A percentile compares a stretch with the other conserved stretches of the same genome.
phyloP scores from a whole-genome alignment of 2,113 vertebrate species.

The Amblyornis subalaris region DNA sequence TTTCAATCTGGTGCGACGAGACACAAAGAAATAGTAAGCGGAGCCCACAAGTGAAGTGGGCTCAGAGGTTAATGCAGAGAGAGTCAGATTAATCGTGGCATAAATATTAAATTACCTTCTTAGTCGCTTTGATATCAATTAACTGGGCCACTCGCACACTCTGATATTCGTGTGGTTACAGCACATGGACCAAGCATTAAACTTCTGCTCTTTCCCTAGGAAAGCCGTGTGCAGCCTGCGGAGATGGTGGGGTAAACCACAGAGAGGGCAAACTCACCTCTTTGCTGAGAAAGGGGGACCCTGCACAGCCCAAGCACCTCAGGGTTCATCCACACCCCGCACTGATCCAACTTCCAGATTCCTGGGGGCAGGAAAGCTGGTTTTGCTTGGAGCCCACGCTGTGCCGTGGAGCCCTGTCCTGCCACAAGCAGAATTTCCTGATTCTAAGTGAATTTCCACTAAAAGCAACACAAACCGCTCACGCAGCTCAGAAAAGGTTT shows the following conservation, averaged over 20 bases:
- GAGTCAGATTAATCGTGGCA: neutral
- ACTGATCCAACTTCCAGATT: neutral
- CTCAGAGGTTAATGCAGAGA: neutral
- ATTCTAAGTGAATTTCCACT: neutral
- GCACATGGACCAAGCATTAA: neutral
- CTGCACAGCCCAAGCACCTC: neutral
- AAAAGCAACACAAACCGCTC: neutral
- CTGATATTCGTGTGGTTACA: neutral
- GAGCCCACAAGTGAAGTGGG: neutral
- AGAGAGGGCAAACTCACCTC: neutral
- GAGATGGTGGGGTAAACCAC: neutral
- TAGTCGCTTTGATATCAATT: neutral
- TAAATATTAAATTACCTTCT: neutral
- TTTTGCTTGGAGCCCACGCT: neutral
- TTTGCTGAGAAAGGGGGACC: neutral
- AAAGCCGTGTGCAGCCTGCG: neutral
- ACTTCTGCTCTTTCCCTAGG: neutral
- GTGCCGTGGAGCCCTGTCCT: neutral
- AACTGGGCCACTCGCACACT: neutral
- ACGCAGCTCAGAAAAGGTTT: neutral
- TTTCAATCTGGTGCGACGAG: neutral
- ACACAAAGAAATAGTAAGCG: neutral
- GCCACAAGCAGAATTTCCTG: neutral
- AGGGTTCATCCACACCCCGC: neutral
- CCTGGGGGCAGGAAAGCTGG: neutral